Percentiles rank a stretch among this genome's conserved stretches.
Conservation (phyloP, 2,113 vertebrate species). For the Apaloderma vittatum region DNA sequence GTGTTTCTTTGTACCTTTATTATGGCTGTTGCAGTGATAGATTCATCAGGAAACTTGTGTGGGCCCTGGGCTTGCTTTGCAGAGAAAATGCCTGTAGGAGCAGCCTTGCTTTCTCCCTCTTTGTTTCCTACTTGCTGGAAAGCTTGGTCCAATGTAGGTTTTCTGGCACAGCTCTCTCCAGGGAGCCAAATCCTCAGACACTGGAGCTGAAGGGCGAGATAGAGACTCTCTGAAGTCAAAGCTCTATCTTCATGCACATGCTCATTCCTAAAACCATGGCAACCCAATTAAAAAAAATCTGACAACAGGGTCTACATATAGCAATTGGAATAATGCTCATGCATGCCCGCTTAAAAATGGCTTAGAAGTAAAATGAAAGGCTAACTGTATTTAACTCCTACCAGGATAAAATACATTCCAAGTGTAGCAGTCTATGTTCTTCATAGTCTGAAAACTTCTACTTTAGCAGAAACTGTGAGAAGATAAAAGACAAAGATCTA, state of each 20-base stretch:
- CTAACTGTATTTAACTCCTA: neutral
- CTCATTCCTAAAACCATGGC: neutral
- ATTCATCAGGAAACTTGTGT: fast-evolving
- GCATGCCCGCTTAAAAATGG: neutral
- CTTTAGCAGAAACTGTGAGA: neutral
- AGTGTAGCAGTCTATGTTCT: neutral
- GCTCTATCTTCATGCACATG: neutral
- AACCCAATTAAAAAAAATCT: neutral
- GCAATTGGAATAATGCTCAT: neutral
- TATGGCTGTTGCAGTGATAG: neutral
- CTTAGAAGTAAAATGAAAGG: neutral
- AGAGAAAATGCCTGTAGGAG: neutral
- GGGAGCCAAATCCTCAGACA: neutral
- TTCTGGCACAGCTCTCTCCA: neutral
- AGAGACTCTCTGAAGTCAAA: neutral
- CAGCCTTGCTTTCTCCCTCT: neutral
- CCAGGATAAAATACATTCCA: neutral
- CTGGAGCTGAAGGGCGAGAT: neutral
- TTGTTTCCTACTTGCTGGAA: neutral
- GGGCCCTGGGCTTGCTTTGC: neutral
- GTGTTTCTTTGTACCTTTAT: conserved; percentile 28
- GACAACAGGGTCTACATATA: neutral
- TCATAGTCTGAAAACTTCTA: neutral
- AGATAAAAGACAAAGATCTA: conserved; percentile 5
- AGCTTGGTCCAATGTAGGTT: neutral